Evolutionary conservation across 2,888 invertebrate species (phyloP).

Genomic region (Agrenia bidenticulata): DNA sequence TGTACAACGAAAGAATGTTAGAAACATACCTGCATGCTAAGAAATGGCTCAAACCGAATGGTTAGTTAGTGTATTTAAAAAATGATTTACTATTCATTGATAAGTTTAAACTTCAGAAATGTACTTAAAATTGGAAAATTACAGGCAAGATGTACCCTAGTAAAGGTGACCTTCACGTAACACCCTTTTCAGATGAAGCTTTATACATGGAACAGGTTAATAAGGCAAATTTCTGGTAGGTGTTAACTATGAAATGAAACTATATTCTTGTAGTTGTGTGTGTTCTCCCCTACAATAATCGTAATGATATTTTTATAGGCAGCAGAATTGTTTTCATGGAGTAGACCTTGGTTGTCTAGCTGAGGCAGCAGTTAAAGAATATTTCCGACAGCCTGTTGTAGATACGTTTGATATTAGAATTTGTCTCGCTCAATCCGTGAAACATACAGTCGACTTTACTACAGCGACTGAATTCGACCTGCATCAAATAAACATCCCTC

Average conservation of each 20-base stretch:
- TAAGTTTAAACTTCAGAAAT: slow-evolving; percentile 7
- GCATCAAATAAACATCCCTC: slow-evolving; percentile 91
- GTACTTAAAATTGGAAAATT: not conserved
- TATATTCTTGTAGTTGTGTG: not conserved
- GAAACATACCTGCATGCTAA: slow-evolving; percentile 98
- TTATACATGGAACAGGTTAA: slow-evolving; percentile 97
- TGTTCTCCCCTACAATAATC: not conserved
- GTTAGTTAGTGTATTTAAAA: slow-evolving; percentile 53
- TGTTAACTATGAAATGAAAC: slow-evolving; percentile 11
- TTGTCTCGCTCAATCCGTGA: slow-evolving; percentile 89
- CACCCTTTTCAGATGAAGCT: slow-evolving; percentile 96
- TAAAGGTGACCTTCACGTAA: slow-evolving; percentile 93
- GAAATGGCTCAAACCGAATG: slow-evolving; percentile 87
- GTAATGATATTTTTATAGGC: slow-evolving; percentile 62
- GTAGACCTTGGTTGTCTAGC: slow-evolving; percentile 90
- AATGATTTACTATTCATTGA: not conserved
- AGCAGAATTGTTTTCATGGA: slow-evolving; percentile 96
- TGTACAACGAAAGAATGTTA: slow-evolving; percentile 98
- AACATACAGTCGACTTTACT: slow-evolving; percentile 91
- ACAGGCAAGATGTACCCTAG: slow-evolving; percentile 95
- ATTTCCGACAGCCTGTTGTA: slow-evolving; percentile 96
- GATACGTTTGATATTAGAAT: slow-evolving; percentile 98
- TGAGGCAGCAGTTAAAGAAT: slow-evolving; percentile 92
- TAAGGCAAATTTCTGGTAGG: slow-evolving; percentile 95
- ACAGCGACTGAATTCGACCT: slow-evolving; percentile 90